Base-by-base conservation (phyloP, 2,113 vertebrate genomes). In the Hydrochoerus hydrochaeris region DNA sequence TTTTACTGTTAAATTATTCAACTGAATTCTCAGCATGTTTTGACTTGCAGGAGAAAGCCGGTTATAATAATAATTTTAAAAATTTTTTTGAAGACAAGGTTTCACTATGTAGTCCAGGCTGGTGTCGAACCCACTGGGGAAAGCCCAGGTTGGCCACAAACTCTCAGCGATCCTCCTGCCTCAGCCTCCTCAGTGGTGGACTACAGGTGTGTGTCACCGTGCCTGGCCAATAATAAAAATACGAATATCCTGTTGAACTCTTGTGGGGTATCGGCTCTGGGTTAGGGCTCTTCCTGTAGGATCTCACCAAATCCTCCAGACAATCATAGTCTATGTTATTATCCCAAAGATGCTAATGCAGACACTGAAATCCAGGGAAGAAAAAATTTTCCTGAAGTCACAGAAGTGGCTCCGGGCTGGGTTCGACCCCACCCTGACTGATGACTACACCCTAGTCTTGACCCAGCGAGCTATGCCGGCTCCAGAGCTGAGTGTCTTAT, bases 1-100 rank as follows among this genome's bases (percentile, higher is more conserved):
- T 96, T 85, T 97, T 82, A 65, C 22, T 75, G 77, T 13, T 32
- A 95, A 95, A 49, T 49, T 67, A 77, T 88, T 81, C n/a, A 67
- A 65, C 54, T 85, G 57, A 49, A 90, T 73, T 97, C 92, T 84
- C 38, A 62, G 73, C 57, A 57, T 94, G 71, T 32, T 65, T 88
- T 94, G 83, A 78, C 73, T 96, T 85, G 65, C 0, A 62, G 30
- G 63, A 96, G 58, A 94, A 94, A 94, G 49, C 86, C 10, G 46
- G 67, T 22, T 91, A 46, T 24, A 41, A 38, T 49, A 88, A 73
- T 84, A 86, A 94, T 52, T 57, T 54, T 52, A 89, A 73, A 35
- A 71, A 28, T 19, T 30, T 77, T 75, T 73, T 44, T 73, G 10
- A 26, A 77, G 28, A 77, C 28, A 9, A 49, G 26, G 75, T 78